These are phyloP conservation scores for Dinocampus coccinellae DNA, from an alignment of 2,888 invertebrate genomes.

Conservation along the genomic window DNA sequence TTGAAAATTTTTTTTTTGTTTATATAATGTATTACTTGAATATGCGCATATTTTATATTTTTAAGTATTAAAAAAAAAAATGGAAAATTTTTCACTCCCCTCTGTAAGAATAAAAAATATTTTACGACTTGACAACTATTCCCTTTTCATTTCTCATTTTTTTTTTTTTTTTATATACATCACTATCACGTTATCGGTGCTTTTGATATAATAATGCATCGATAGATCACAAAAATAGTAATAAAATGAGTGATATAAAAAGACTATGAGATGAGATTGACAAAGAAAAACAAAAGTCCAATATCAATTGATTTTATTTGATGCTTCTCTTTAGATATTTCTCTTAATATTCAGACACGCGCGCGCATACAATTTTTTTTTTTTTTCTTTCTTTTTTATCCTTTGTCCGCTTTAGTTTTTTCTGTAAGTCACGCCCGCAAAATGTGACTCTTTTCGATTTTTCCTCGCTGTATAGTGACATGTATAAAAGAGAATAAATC, in stretches of 20 bases:
- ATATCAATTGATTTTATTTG: constrained; percentile 60
- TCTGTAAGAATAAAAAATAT: background rate
- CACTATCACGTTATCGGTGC: background rate
- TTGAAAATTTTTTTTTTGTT: no score
- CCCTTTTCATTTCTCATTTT: background rate
- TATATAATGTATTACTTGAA: no score
- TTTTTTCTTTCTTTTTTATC: constrained; percentile 40
- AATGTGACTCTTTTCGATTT: constrained; percentile 19
- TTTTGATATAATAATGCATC: background rate
- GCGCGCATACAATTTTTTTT: no score
- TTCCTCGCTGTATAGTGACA: background rate
- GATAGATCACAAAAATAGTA: background rate
- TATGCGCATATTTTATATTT: background rate
- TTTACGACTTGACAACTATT: background rate
- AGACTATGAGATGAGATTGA: constrained; percentile 28
- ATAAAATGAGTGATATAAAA: constrained; percentile 17
- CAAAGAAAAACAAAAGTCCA: constrained; percentile 52
- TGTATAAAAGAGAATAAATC: background rate
- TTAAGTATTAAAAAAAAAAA: background rate
- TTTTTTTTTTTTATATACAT: constrained; percentile 36
- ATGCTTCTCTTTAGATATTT: constrained; percentile 46
- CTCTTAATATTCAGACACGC: background rate
- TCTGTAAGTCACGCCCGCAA: constrained; percentile 46
- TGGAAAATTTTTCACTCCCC: background rate
- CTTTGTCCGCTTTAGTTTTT: constrained; percentile 45